A percentile compares a stretch with the other conserved stretches of the same genome.
Evolutionary conservation across 2,888 invertebrate species (phyloP).

Genomic region (Automeris io): DNA sequence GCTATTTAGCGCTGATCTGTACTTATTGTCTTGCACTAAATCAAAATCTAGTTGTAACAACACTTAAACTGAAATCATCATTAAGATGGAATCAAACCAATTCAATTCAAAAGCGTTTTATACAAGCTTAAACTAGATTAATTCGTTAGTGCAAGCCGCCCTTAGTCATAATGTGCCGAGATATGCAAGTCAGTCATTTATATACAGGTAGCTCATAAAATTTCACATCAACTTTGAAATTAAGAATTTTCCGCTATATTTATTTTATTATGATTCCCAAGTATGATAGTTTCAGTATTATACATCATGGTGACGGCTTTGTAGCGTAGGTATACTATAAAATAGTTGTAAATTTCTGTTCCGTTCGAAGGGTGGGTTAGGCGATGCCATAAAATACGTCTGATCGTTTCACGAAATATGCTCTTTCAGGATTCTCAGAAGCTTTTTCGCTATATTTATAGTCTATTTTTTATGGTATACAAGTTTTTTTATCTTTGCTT

Average conservation of each 20-base stretch:
- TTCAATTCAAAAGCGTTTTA: too few species aligned
- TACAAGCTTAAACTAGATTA: too few species aligned
- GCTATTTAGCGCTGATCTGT: too few species aligned
- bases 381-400: constrained; percentile 10
- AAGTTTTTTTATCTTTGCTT: too few species aligned
- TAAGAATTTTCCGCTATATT: constrained; percentile 25
- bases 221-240: neutral
- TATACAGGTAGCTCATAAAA: neutral
- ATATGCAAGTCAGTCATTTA: too few species aligned
- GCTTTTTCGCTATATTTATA: neutral
- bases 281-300: constrained; percentile 25
- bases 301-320: constrained; percentile 24
- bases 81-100: too few species aligned
- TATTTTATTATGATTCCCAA: constrained; percentile 27
- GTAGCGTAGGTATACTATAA: constrained; percentile 18
- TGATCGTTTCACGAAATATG: constrained; percentile 2
- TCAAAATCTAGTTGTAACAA: too few species aligned
- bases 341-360: constrained; percentile 18
- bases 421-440: neutral
- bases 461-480: neutral
- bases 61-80: too few species aligned
- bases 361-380: constrained; percentile 12
- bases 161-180: too few species aligned
- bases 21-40: too few species aligned
- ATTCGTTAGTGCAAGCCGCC: too few species aligned